Conservation (phyloP, 53 echinoderm and acorn worm genomes). For the Temnopleurus reevesii region DNA sequence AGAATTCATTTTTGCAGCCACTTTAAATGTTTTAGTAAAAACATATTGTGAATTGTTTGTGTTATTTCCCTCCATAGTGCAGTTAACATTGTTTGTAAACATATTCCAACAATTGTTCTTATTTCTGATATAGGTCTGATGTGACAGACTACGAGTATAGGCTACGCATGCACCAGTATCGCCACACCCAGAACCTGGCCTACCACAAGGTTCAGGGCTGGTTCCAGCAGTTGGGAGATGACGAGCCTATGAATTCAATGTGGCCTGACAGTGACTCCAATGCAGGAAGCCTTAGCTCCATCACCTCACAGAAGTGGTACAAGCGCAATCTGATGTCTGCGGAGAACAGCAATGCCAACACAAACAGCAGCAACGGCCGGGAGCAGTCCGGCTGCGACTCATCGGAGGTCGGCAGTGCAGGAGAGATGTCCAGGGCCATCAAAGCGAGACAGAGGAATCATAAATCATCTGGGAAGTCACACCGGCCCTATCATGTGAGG, state of each 20-base stretch:
- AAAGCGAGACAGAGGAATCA: slow-evolving; percentile 38
- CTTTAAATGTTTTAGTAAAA: no score
- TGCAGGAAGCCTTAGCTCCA: slow-evolving; percentile 53
- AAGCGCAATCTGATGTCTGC: slow-evolving; percentile 8
- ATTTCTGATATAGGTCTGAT: no score
- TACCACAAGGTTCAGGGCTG: slow-evolving; percentile 90
- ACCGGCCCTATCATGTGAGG: background rate
- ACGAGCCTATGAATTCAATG: slow-evolving; percentile 52
- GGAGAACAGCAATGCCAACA: slow-evolving; percentile 29
- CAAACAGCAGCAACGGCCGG: slow-evolving; percentile 22
- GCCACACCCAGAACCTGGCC: slow-evolving; percentile 75
- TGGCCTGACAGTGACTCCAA: slow-evolving; percentile 64
- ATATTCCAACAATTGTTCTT: no score
- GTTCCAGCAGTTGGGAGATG: slow-evolving; percentile 80
- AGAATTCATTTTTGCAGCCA: no score
- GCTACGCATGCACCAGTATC: slow-evolving; percentile 77
- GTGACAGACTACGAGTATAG: slow-evolving; percentile 89
- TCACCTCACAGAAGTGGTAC: background rate
- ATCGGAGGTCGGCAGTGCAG: slow-evolving; percentile 50
- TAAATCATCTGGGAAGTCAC: background rate
- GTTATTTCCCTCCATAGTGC: background rate
- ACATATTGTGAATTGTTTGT: no score
- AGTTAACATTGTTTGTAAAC: no score
- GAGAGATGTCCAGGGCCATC: slow-evolving; percentile 48
- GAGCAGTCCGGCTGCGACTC: slow-evolving; percentile 54